These are phyloP conservation scores for Opisthocomus hoazin DNA, from an alignment of 2,113 vertebrate genomes.

Conservation along the genomic window DNA sequence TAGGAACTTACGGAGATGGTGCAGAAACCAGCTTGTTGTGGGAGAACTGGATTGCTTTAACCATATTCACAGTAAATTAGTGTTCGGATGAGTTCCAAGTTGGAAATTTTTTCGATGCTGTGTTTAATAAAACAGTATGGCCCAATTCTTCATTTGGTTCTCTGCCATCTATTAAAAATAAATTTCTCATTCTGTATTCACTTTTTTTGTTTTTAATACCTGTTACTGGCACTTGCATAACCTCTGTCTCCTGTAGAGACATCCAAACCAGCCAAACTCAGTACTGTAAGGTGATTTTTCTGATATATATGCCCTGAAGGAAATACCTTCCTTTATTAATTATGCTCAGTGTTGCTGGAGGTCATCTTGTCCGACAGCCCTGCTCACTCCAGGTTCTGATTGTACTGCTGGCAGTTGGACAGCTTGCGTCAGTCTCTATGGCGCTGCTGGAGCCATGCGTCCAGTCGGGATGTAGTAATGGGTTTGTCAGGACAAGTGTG, in stretches of 20 bases:
- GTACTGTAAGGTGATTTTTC: not conserved
- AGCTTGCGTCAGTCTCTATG: fast-evolving
- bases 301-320: not conserved
- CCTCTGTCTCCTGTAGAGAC: not conserved
- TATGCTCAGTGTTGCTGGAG: not conserved
- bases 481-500: not conserved
- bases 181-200: not conserved
- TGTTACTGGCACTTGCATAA: not conserved
- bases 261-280: not conserved
- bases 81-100: not conserved
- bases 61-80: not conserved
- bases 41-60: not conserved
- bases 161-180: not conserved
- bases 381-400: not conserved
- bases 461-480: fast-evolving
- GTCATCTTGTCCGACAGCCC: not conserved
- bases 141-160: not conserved
- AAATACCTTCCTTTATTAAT: not conserved
- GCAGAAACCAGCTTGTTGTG: not conserved
- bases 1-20: not conserved
- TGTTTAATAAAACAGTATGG: not conserved
- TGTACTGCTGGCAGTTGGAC: not conserved
- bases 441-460: not conserved
- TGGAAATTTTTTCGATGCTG: not conserved
- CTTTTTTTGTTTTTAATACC: not conserved